Percentiles rank a stretch among this genome's conserved stretches.
Evolutionary conservation across 2,113 vertebrate genomes (phyloP).

Genomic region (Himantopus leucocephalus): DNA sequence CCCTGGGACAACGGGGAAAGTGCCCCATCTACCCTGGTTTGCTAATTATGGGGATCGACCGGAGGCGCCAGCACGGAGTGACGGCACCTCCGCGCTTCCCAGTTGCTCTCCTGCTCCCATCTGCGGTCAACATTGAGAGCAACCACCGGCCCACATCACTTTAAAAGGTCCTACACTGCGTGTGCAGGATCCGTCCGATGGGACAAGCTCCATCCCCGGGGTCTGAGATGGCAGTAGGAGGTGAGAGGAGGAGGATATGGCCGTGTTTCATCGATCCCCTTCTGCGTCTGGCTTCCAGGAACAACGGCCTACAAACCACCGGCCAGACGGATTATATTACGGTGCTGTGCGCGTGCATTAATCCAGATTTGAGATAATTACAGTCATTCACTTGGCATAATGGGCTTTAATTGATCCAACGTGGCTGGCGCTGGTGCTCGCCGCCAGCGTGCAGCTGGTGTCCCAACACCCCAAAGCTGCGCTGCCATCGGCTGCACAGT

Average conservation of each 20-base stretch:
- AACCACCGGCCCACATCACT: rapidly evolving
- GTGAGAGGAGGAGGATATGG: neutral
- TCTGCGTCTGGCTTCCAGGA: neutral
- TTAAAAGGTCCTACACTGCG: rapidly evolving
- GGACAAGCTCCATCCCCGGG: neutral
- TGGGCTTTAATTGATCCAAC: conserved; percentile 54
- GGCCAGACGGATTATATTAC: neutral
- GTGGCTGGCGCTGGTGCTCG: neutral
- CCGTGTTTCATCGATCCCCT: rapidly evolving
- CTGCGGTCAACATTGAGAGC: neutral
- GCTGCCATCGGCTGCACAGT: rapidly evolving
- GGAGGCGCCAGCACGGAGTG: neutral
- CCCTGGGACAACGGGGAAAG: rapidly evolving
- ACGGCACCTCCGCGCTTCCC: neutral
- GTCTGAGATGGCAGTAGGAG: neutral
- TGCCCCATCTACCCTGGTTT: neutral
- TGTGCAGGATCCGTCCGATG: rapidly evolving
- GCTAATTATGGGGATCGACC: neutral
- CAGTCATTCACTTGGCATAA: conserved; percentile 60
- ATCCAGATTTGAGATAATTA: conserved; percentile 66
- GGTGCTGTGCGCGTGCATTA: neutral
- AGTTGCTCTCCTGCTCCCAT: neutral
- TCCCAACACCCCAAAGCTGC: neutral
- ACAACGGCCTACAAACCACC: neutral
- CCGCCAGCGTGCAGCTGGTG: neutral